phyloP scores from a whole-genome alignment of 2,888 invertebrate genomes.

The Tenthredo amoena region DNA sequence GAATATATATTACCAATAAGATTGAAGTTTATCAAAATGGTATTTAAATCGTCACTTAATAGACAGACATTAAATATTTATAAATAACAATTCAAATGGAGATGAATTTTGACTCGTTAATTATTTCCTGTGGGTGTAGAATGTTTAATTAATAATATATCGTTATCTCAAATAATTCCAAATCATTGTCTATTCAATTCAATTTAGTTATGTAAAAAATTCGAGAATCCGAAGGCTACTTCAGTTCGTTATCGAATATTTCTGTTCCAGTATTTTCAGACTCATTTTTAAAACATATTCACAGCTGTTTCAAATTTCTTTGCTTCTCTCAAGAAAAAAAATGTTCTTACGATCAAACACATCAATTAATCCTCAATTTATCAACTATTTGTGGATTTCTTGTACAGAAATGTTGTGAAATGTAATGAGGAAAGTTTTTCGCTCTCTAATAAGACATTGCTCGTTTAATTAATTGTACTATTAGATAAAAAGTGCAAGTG shows the following conservation, averaged over 20 bases:
- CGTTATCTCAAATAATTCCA: conserved; percentile 3
- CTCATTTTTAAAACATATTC: neutral
- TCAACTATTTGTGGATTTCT: neutral
- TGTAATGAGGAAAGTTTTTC: neutral
- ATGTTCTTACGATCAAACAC: neutral
- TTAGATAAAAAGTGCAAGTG: neutral
- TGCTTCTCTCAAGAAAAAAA: neutral
- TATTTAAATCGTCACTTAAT: neutral
- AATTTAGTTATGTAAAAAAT: neutral
- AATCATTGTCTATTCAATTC: neutral
- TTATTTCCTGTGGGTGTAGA: conserved; percentile 25
- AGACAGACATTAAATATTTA: neutral
- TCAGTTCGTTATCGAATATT: neutral
- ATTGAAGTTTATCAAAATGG: neutral
- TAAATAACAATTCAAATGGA: neutral
- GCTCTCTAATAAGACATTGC: neutral
- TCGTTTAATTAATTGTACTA: neutral
- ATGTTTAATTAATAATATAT: conserved; percentile 6
- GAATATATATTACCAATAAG: neutral
- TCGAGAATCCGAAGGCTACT: neutral
- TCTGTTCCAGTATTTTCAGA: neutral
- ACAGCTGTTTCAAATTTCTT: neutral
- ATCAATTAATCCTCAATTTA: neutral
- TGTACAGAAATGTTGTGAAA: neutral
- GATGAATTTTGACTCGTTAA: conserved; percentile 15